These are phyloP conservation scores for Creontiades dilutus DNA, from an alignment of 2,888 invertebrate species.

Conservation along the genomic window DNA sequence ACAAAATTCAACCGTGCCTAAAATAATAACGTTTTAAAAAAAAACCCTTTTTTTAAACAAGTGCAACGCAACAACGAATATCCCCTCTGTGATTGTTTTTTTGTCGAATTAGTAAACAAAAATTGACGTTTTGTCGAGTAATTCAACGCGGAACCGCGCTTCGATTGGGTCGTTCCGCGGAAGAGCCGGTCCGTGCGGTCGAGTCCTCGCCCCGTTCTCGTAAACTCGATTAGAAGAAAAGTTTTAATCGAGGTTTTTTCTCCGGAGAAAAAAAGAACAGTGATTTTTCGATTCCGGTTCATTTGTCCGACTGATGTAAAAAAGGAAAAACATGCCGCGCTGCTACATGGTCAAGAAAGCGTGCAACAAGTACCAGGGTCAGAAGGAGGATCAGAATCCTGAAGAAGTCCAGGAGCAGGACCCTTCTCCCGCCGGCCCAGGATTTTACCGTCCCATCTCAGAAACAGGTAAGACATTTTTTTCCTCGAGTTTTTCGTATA, in stretches of 20 bases:
- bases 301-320: conserved; percentile 53
- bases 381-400: conserved; percentile 66
- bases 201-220: background rate
- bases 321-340: conserved; percentile 84
- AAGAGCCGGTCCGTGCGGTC: background rate
- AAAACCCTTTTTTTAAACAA: conserved; percentile 64
- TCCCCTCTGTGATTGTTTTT: conserved; percentile 70
- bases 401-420: conserved; percentile 56
- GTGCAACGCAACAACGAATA: conserved; percentile 72
- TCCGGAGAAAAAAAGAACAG: background rate
- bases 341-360: conserved; percentile 82
- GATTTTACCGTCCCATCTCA: conserved; percentile 68
- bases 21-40: conserved; percentile 54
- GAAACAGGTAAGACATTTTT: conserved; percentile 56
- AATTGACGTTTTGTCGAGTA: background rate
- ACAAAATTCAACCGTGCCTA: conserved; percentile 71
- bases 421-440: conserved; percentile 52
- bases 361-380: conserved; percentile 75
- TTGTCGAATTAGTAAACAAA: conserved; percentile 58
- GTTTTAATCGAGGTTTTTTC: background rate
- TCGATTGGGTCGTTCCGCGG: background rate
- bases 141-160: conserved; percentile 22
- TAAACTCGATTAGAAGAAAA: background rate
- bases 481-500: no score
- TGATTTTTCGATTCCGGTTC: background rate